Evolutionary conservation across 1,140 invertebrate species (phyloP), one percentile per base, ranked within the genome.

Genomic region (Babylonia areolata): DNA sequence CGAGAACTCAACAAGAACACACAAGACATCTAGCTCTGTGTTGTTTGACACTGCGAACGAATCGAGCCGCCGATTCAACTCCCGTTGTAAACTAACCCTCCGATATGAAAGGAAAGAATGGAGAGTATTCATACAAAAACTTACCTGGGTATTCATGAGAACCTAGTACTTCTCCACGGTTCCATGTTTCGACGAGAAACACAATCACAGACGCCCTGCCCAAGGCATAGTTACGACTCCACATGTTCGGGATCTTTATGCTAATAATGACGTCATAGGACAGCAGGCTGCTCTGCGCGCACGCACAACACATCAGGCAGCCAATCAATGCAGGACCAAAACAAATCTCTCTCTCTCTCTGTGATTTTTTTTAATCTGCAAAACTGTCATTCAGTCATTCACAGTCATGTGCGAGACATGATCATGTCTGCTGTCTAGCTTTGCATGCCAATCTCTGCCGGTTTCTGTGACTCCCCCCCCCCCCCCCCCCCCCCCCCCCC

Each of bases 191-290:
- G 46, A 51, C 46, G 17, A 51, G 46, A 51, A 9, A 12, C 46
- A 51, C 9, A 51, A 51, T 17, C 46, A n/a, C n/a, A 9, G 46
- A 51, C 46, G 46, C 46, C 46, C 17, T 51, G 46, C 46, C 17
- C 9, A 9, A 51, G 17, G 46, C 46, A 12, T 46, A 73, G 82
- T 73, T 73, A 39, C 40, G 82, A 69, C 64, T 84, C 82, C 82
- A 84, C 82, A 84, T 84, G 82, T 80, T 73, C 46, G 23, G 28
- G 75, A 69, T 51, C 82, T 84, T 84, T 84, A 84, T 84, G 82
- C 82, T 84, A 84, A 84, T 84, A 73, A 73, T 84, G 82, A 84
- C 82, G 82, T 84, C 82, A 84, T 40, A 84, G 11, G 40, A 83
- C 71, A 58, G 81, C 81, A 58, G 81, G 58, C n/a, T n/a, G n/a